Evolutionary conservation across 2,113 vertebrate species (phyloP).

Genomic region (Ibidorhyncha struthersii): DNA sequence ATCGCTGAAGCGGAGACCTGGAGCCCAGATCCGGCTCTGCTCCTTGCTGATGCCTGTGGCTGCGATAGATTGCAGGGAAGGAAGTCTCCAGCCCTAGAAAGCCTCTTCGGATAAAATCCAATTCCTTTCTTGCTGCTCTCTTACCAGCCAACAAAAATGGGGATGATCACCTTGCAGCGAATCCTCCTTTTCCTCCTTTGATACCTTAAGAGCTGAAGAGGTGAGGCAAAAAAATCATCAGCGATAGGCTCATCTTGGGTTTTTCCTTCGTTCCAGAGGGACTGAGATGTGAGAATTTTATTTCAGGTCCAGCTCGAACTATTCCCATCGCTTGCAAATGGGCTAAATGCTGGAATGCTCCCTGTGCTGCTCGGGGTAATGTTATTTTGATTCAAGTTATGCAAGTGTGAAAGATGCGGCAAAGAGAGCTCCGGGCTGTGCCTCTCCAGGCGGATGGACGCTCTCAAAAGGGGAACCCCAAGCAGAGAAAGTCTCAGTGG

Average conservation of each 20-base stretch:
- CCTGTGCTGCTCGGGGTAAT: not conserved
- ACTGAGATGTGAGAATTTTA: not conserved
- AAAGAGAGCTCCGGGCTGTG: not conserved
- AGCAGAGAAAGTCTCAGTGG: not conserved
- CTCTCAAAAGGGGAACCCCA: accelerated
- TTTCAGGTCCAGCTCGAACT: not conserved
- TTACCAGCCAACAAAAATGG: not conserved
- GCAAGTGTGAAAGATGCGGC: accelerated
- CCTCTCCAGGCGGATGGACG: not conserved
- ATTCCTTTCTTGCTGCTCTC: not conserved
- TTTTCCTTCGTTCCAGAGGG: not conserved
- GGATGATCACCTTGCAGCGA: not conserved
- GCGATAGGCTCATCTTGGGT: not conserved
- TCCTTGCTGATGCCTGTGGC: not conserved
- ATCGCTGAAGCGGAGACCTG: not conserved
- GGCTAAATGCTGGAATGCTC: not conserved
- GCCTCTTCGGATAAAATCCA: not conserved
- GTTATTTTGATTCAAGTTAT: accelerated
- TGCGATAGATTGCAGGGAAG: accelerated
- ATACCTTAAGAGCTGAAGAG: not conserved
- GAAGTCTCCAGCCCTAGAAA: not conserved
- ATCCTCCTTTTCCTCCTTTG: not conserved
- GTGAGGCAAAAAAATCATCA: not conserved
- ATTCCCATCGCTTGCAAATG: not conserved
- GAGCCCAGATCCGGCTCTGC: not conserved